These are phyloP conservation scores for Phyto melanocephala DNA, from an alignment of 2,888 invertebrate genomes.

Conservation along the genomic window DNA sequence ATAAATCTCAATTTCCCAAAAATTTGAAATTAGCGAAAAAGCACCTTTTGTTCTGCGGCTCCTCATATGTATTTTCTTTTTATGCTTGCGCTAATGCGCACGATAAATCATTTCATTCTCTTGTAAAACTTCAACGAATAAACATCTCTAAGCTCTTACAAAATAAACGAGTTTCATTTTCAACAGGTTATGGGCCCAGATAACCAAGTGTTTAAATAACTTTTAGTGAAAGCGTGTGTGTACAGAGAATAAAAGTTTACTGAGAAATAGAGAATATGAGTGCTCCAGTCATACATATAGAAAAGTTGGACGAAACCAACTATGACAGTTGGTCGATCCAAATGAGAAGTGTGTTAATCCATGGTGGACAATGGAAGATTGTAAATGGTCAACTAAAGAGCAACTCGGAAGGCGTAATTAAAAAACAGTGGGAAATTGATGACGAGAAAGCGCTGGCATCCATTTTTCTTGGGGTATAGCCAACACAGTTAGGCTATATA, in stretches of 20 bases:
- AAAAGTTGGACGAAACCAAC: constrained; percentile 24
- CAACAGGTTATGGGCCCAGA: background rate
- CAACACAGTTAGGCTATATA: constrained; percentile 44
- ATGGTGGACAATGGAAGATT: background rate
- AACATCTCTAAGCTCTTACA: too few relatives aligned
- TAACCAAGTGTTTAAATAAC: background rate
- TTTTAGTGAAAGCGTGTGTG: background rate
- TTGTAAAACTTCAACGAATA: too few relatives aligned
- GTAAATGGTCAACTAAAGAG: too few relatives aligned
- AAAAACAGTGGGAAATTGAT: background rate
- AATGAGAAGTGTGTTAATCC: constrained; percentile 17
- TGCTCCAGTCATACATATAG: constrained; percentile 32
- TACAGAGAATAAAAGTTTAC: too few relatives aligned
- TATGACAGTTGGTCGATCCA: constrained; percentile 24
- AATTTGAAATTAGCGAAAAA: too few relatives aligned
- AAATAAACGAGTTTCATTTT: too few relatives aligned
- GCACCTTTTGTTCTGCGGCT: too few relatives aligned
- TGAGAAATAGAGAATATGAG: background rate
- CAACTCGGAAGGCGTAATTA: too few relatives aligned
- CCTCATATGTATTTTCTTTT: too few relatives aligned
- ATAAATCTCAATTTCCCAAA: too few relatives aligned
- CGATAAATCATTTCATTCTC: too few relatives aligned
- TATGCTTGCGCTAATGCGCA: too few relatives aligned
- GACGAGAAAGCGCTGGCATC: constrained; percentile 37
- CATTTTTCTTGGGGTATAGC: constrained; percentile 35